A percentile compares a stretch with the other conserved stretches of the same genome.
Evolutionary conservation across 35 echinoderm and acorn worm species (phyloP).

Genomic region (Apostichopus japonicus): DNA sequence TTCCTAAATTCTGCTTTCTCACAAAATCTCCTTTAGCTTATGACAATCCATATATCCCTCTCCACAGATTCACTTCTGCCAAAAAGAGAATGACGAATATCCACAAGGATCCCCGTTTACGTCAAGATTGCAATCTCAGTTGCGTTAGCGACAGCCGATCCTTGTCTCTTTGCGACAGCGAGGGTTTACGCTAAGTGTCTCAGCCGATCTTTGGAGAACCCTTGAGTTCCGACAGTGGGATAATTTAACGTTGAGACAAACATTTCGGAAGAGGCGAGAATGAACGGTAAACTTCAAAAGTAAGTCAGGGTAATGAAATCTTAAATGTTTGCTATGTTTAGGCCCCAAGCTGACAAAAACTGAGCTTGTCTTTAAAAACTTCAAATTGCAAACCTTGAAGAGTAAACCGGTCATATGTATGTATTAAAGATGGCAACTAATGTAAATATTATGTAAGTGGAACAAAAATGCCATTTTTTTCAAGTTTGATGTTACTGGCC

Average conservation of each 20-base stretch:
- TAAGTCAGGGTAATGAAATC: background rate
- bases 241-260: slow-evolving; percentile 11
- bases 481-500: too few species aligned
- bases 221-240: background rate
- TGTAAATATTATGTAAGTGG: background rate
- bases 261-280: background rate
- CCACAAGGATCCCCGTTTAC: slow-evolving; percentile 13
- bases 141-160: background rate
- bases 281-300: background rate
- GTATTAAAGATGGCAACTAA: too few species aligned
- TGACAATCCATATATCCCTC: background rate
- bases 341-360: background rate
- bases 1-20: too few species aligned
- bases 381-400: too few species aligned
- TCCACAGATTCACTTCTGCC: background rate
- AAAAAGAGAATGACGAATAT: background rate
- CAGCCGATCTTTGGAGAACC: slow-evolving; percentile 15
- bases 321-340: background rate
- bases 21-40: too few species aligned
- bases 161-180: background rate
- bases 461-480: background rate
- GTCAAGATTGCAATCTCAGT: slow-evolving; percentile 23
- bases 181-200: background rate
- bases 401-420: too few species aligned
- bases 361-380: too few species aligned